These are phyloP conservation scores for Vespertilio murinus DNA, from an alignment of 2,797 vertebrate genomes.

Conservation along the genomic window DNA sequence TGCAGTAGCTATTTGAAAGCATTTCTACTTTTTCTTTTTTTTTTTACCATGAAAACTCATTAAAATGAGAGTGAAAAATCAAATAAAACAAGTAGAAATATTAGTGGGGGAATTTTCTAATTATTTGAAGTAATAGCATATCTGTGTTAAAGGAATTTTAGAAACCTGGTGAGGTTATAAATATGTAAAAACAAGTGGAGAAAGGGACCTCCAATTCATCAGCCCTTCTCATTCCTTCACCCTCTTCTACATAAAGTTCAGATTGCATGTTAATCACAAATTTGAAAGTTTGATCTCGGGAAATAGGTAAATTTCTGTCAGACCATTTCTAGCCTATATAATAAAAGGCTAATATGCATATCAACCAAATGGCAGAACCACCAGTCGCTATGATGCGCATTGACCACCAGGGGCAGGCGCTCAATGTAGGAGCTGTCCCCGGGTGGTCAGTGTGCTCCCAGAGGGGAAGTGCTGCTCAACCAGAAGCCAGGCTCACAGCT, in stretches of 20 bases:
- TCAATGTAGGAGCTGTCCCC: no score
- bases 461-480: no score
- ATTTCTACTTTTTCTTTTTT: background rate
- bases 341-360: no score
- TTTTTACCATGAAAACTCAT: background rate
- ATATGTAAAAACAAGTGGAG: background rate
- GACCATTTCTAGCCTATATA: background rate
- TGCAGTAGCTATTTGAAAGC: background rate
- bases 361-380: accelerated
- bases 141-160: slow-evolving; percentile 18
- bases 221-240: background rate
- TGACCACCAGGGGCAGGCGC: no score
- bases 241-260: background rate
- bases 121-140: slow-evolving; percentile 8
- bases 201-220: background rate
- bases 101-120: background rate
- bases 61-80: background rate
- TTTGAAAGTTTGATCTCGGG: background rate
- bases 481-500: no score
- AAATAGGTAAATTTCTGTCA: background rate
- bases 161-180: background rate
- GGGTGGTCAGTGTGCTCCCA: no score
- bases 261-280: background rate
- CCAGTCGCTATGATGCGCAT: accelerated
- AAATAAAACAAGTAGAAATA: background rate